Percentiles rank a stretch among this genome's conserved stretches.
Conservation (phyloP, 1,140 invertebrate species). For the Chrysopa pallens region DNA sequence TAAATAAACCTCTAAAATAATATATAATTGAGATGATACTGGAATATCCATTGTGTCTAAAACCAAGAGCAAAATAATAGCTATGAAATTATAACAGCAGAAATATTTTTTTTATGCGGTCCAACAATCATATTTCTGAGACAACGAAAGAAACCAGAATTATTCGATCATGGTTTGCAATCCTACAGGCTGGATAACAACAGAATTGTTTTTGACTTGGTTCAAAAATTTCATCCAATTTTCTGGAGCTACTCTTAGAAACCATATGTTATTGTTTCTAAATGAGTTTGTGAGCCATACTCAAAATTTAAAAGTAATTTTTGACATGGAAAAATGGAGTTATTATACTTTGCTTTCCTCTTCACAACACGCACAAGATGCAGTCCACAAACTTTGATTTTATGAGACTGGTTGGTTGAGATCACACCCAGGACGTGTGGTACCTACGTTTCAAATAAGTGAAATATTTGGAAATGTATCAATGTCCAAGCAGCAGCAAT, state of each 20-base stretch:
- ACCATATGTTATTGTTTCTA: conserved; percentile 15
- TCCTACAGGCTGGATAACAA: conserved; percentile 17
- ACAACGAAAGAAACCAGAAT: conserved; percentile 10
- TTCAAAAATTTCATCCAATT: conserved; percentile 16
- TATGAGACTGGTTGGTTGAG: no score
- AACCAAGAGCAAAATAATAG: conserved; percentile 16
- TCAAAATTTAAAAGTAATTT: conserved; percentile 13
- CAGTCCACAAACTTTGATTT: no score
- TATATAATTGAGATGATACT: conserved; percentile 22
- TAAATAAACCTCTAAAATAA: conserved; percentile 11
- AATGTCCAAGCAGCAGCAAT: no score
- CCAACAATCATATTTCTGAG: conserved; percentile 15
- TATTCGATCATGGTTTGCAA: conserved; percentile 12
- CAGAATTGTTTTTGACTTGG: conserved; percentile 17
- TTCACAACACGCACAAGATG: no score
- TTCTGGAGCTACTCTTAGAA: conserved; percentile 7
- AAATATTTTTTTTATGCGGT: conserved; percentile 20
- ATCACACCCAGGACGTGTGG: no score
- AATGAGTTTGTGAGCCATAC: conserved; percentile 16
- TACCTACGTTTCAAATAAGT: no score
- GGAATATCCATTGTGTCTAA: conserved; percentile 23
- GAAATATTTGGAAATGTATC: no score
- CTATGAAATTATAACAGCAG: conserved; percentile 16
- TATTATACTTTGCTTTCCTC: no score
- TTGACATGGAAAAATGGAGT: no score